Evolutionary conservation across 2,113 vertebrate genomes (phyloP).

Genomic region (Himantopus leucocephalus): DNA sequence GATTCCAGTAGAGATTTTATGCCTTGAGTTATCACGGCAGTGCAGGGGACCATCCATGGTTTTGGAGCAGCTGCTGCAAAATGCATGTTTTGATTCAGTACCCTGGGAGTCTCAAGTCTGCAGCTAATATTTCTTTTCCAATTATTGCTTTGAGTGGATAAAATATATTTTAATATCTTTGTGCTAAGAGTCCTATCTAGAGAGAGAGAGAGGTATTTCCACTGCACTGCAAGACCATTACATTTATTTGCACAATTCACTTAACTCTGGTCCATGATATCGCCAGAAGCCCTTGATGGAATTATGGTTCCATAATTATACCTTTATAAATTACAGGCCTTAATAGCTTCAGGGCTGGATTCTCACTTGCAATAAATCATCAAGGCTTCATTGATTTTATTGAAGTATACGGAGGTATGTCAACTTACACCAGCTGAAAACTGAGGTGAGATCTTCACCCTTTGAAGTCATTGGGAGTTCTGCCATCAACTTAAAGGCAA

Average conservation of each 20-base stretch:
- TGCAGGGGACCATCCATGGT: neutral
- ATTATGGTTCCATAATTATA: conserved; percentile 58
- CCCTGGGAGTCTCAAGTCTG: neutral
- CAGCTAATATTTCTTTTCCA: conserved; percentile 9
- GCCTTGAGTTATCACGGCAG: neutral
- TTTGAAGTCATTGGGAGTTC: neutral
- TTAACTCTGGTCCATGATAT: conserved; percentile 43
- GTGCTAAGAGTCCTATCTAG: neutral
- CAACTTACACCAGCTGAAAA: conserved; percentile 15
- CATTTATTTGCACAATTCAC: conserved; percentile 55
- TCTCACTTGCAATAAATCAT: conserved; percentile 56
- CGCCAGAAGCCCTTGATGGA: conserved; percentile 43
- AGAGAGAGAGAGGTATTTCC: neutral
- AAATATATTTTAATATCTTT: conserved; percentile 44
- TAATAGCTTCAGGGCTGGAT: conserved; percentile 39
- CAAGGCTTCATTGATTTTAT: conserved; percentile 33
- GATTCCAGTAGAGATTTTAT: neutral
- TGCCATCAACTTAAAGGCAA: conserved; percentile 13
- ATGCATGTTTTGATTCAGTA: neutral
- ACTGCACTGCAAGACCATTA: conserved; percentile 12
- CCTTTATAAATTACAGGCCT: conserved; percentile 45
- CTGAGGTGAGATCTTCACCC: conserved; percentile 14
- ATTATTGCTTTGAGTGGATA: conserved; percentile 6
- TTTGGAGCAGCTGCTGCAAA: conserved; percentile 20
- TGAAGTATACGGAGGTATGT: conserved; percentile 33